phyloP scores from a whole-genome alignment of 2,113 vertebrate genomes.

The Scalopus aquaticus region DNA sequence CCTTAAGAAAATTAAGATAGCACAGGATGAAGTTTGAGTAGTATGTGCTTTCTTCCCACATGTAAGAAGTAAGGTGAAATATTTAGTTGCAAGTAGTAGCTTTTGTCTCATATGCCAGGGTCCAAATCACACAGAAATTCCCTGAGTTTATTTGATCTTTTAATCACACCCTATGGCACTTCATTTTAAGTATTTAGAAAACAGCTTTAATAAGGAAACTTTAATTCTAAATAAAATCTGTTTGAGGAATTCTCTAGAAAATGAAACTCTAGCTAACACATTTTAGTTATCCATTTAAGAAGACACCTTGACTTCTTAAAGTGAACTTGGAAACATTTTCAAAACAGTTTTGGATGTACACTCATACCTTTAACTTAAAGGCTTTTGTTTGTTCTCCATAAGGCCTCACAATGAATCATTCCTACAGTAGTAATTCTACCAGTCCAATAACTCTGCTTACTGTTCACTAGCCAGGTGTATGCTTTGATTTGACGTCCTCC shows the following conservation, averaged over 20 bases:
- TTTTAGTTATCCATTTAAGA: neutral
- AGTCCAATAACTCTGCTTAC: neutral
- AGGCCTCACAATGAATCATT: neutral
- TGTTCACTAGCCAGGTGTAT: neutral
- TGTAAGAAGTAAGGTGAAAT: constrained; percentile 28
- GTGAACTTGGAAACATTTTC: neutral
- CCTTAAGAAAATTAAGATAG: constrained; percentile 24
- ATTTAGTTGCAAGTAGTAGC: neutral
- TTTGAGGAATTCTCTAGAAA: neutral
- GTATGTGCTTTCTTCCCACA: neutral
- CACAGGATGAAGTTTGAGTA: neutral
- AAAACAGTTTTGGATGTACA: neutral
- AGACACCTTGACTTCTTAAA: neutral
- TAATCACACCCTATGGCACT: neutral
- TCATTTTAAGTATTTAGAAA: constrained; percentile 32
- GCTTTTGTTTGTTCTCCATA: neutral
- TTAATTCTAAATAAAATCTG: constrained; percentile 46
- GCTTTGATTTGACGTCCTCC: neutral
- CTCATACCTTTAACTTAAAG: neutral
- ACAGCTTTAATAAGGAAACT: constrained; percentile 39
- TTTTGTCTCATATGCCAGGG: neutral
- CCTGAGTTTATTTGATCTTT: neutral
- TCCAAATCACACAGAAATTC: neutral
- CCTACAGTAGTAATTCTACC: neutral
- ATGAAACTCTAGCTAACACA: neutral